phyloP scores from a whole-genome alignment of 53 echinoderm and acorn worm species.

The Astropecten irregularis region DNA sequence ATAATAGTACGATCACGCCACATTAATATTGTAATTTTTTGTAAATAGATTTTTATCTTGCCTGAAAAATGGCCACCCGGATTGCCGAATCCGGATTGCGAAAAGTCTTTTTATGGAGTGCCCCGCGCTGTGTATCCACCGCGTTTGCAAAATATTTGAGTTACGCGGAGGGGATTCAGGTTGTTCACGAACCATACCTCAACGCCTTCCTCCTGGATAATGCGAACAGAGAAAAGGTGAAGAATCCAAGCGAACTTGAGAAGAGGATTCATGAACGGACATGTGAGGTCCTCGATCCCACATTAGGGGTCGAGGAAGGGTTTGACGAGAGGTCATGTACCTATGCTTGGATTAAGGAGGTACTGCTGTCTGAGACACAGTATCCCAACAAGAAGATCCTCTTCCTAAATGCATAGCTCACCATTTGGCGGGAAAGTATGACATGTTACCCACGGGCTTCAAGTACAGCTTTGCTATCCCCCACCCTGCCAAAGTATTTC shows the following conservation, averaged over 20 bases:
- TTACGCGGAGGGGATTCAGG: not conserved
- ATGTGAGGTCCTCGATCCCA: not conserved
- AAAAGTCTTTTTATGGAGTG: not conserved
- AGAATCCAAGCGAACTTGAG: not conserved
- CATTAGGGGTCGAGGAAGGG: not conserved
- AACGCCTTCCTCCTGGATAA: not conserved
- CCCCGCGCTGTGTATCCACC: not conserved
- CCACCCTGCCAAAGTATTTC: not conserved
- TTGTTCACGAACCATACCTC: not conserved
- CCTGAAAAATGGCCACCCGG: not conserved
- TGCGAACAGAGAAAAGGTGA: not conserved
- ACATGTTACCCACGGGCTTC: not conserved
- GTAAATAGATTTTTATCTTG: not conserved
- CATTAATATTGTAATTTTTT: not conserved
- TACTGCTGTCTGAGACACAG: constrained; percentile 6
- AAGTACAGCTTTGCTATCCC: constrained; percentile 1
- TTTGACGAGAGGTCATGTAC: not conserved
- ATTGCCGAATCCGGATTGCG: not conserved
- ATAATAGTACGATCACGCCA: not conserved
- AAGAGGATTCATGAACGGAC: not conserved
- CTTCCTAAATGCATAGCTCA: constrained; percentile 38
- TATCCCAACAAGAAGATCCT: constrained; percentile 27
- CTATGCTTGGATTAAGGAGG: constrained; percentile 10
- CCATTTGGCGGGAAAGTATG: not conserved
- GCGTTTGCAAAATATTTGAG: not conserved